A percentile compares a stretch with the other conserved stretches of the same genome.
These are phyloP conservation scores for Hemibagrus guttatus DNA, from an alignment of 2,797 vertebrate species.

Conservation along the genomic window DNA sequence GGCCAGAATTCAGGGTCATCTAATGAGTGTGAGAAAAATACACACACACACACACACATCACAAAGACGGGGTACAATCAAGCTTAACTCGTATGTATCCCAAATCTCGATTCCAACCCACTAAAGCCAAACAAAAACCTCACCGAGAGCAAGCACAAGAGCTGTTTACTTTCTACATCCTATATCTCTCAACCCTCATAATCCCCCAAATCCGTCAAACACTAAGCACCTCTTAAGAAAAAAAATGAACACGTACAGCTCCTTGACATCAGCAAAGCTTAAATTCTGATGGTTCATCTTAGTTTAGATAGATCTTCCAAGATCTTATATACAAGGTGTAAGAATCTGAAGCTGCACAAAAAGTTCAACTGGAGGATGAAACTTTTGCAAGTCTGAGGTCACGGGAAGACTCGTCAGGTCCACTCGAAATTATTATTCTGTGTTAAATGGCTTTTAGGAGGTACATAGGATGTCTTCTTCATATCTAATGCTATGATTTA, in stretches of 20 bases:
- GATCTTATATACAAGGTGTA: background rate
- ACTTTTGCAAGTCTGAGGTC: background rate
- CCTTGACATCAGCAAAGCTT: background rate
- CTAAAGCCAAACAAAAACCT: slow-evolving; percentile 33
- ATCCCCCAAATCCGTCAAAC: slow-evolving; percentile 8
- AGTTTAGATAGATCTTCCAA: background rate
- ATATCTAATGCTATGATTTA: background rate
- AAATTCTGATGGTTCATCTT: too few species aligned
- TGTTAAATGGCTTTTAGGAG: background rate
- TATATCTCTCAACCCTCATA: slow-evolving; percentile 10
- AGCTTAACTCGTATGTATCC: slow-evolving; percentile 11
- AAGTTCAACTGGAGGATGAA: background rate
- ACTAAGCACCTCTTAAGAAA: slow-evolving; percentile 7
- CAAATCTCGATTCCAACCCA: slow-evolving; percentile 13
- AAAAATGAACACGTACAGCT: slow-evolving; percentile 4
- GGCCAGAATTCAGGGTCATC: slow-evolving; percentile 3
- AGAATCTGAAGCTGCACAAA: background rate
- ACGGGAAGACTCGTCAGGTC: too few species aligned
- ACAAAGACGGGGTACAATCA: slow-evolving; percentile 18
- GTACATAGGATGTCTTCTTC: background rate
- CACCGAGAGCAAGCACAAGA: slow-evolving; percentile 31
- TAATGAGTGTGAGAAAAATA: slow-evolving; percentile 7
- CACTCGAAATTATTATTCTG: background rate
- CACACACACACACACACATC: slow-evolving; percentile 18
- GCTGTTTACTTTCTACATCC: slow-evolving; percentile 36